phyloP scores from a whole-genome alignment of 64 coral and sea anemone species.

The Cladopsammia gracilis region DNA sequence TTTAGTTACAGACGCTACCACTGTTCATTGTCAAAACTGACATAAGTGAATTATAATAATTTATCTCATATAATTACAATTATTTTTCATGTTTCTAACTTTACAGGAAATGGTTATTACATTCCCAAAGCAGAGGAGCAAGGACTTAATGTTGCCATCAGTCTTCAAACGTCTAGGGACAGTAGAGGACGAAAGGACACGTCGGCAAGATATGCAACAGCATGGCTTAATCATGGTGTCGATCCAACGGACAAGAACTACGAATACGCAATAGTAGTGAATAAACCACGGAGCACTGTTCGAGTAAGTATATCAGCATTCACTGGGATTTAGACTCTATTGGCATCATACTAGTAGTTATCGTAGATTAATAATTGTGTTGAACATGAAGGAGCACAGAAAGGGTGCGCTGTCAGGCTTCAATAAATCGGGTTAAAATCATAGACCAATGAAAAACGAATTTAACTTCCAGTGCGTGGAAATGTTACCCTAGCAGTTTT shows the following conservation, averaged over 20 bases:
- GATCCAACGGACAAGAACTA: not conserved
- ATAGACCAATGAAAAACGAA: too few species aligned
- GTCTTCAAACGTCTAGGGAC: constrained; percentile 14
- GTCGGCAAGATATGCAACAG: constrained; percentile 22
- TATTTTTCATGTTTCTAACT: not conserved
- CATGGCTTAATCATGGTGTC: constrained; percentile 1
- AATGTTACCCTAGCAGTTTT: too few species aligned
- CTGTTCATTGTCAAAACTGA: not conserved
- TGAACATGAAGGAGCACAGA: too few species aligned
- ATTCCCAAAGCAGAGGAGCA: not conserved
- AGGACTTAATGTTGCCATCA: not conserved
- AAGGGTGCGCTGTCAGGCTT: too few species aligned
- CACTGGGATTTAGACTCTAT: too few species aligned
- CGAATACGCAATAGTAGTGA: not conserved
- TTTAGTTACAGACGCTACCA: not conserved
- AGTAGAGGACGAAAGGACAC: not conserved
- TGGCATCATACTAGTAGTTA: too few species aligned
- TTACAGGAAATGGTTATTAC: constrained; percentile 55
- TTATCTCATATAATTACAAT: not conserved
- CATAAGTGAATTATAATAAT: too few species aligned
- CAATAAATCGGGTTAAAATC: too few species aligned
- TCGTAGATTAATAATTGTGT: too few species aligned
- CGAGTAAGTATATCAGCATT: not conserved
- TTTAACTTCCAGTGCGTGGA: too few species aligned
- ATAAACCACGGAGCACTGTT: not conserved